Percentiles rank a stretch among this genome's conserved stretches.
These are phyloP conservation scores for Danaus melanippus DNA, from an alignment of 1,140 invertebrate genomes.

Conservation along the genomic window DNA sequence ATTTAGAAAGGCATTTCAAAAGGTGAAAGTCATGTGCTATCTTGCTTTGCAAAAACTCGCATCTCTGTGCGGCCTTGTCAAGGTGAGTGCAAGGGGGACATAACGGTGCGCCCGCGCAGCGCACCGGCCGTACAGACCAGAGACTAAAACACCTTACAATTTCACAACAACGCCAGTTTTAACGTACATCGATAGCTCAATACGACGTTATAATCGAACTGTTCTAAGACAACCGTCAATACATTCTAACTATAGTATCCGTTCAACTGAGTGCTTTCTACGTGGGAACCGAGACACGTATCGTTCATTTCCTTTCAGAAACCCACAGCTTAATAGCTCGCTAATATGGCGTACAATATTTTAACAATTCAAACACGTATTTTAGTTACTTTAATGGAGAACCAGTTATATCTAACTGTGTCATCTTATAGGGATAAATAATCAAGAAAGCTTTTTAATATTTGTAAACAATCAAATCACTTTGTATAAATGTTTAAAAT, in stretches of 20 bases:
- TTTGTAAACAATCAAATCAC: conserved; percentile 30
- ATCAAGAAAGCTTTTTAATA: conserved; percentile 18
- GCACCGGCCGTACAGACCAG: conserved; percentile 28
- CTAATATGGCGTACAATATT: conserved; percentile 43
- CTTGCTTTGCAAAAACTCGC: conserved; percentile 65
- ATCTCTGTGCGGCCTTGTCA: conserved; percentile 67
- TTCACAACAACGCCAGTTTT: conserved; percentile 23
- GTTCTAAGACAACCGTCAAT: conserved; percentile 29
- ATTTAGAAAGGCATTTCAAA: conserved; percentile 67
- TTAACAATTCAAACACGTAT: conserved; percentile 56
- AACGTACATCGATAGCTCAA: conserved; percentile 21
- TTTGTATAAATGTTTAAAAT: conserved; percentile 6
- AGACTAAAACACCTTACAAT: conserved; percentile 24
- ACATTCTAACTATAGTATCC: conserved; percentile 15
- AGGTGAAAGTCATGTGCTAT: conserved; percentile 69
- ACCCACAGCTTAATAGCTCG: conserved; percentile 35
- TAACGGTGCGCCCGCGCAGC: conserved; percentile 53
- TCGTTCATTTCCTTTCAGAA: conserved; percentile 58
- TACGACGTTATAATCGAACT: conserved; percentile 6
- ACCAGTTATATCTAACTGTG: conserved; percentile 48
- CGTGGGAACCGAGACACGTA: conserved; percentile 47
- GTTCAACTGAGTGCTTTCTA: conserved; percentile 22
- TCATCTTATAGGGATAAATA: conserved; percentile 27
- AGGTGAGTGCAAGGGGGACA: conserved; percentile 68
- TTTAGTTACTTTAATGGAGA: conserved; percentile 33